These are phyloP conservation scores for Apistogramma diplotaenia DNA, from an alignment of 2,113 vertebrate genomes.

Conservation along the genomic window DNA sequence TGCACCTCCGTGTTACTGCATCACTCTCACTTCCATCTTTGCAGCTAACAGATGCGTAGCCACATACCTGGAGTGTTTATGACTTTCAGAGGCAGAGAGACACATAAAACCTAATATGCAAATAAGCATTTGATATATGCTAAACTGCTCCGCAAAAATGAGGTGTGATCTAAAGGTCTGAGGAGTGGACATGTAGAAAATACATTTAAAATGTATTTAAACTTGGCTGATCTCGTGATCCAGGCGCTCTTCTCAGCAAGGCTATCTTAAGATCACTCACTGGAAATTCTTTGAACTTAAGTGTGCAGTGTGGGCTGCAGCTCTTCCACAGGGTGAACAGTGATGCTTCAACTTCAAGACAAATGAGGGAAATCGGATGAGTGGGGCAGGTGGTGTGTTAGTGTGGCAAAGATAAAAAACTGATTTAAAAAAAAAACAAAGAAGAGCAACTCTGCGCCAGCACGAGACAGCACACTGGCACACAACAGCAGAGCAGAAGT, in stretches of 20 bases:
- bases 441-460: no score
- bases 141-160: neutral
- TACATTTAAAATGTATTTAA: neutral
- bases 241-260: no score
- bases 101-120: conserved; percentile 17
- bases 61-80: neutral
- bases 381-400: no score
- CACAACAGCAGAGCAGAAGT: no score
- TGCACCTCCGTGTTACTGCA: conserved; percentile 5
- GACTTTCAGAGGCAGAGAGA: neutral
- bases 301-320: neutral
- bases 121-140: neutral
- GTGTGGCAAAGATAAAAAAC: no score
- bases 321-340: neutral
- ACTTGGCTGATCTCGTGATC: neutral
- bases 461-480: no score
- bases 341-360: no score
- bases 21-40: conserved; percentile 23
- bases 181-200: neutral
- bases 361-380: no score
- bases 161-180: neutral
- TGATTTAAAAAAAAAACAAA: no score
- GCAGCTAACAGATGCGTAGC: neutral
- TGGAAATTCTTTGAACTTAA: neutral
- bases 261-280: no score